These are phyloP conservation scores for Pseudochirops corinnae DNA, from an alignment of 2,797 vertebrate species.

Conservation along the genomic window DNA sequence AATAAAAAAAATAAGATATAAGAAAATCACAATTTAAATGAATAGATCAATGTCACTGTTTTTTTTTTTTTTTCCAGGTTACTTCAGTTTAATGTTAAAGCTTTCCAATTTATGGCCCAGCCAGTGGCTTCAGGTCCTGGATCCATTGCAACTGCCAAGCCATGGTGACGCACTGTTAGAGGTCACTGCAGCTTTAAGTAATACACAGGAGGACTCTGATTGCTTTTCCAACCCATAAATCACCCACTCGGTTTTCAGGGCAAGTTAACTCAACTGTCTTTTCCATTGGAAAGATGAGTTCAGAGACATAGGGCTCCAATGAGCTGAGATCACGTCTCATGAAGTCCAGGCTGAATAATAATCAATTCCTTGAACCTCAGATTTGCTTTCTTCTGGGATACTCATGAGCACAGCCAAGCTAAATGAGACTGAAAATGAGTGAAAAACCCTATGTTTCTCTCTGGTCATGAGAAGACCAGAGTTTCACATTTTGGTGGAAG, in stretches of 20 bases:
- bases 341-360: conserved; percentile 70
- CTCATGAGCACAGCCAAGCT: conserved; percentile 65
- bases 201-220: not conserved
- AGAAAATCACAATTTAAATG: not conserved
- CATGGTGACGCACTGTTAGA: conserved; percentile 58
- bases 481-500: conserved; percentile 52
- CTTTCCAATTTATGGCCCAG: not conserved
- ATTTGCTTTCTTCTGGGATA: conserved; percentile 74
- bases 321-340: conserved; percentile 78
- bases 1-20: not conserved
- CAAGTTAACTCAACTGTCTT: conserved; percentile 64
- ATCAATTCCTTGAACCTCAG: conserved; percentile 57
- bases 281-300: conserved; percentile 68
- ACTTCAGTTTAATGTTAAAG: not conserved
- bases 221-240: conserved; percentile 55
- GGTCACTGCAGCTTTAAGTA: conserved; percentile 47
- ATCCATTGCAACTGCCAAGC: conserved; percentile 43
- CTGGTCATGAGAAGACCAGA: not conserved
- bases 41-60: not conserved
- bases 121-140: not conserved
- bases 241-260: not conserved
- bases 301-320: conserved; percentile 52
- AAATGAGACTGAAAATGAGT: conserved; percentile 47
- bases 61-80: not conserved
- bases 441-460: conserved; percentile 48